Base-by-base conservation (phyloP, 1,140 invertebrate genomes). In the Microvelia longipes region DNA sequence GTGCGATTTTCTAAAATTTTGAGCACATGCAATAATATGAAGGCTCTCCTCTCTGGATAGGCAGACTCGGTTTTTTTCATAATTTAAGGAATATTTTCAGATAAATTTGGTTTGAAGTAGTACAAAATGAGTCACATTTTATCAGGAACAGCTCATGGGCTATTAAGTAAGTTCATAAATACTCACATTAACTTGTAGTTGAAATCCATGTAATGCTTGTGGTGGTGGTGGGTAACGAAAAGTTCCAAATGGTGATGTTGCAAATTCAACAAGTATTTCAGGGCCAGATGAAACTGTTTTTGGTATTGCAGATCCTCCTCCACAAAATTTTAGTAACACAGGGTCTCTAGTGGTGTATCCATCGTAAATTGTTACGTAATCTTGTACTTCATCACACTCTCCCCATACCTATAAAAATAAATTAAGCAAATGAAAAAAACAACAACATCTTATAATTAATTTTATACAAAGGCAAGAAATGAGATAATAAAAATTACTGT, bases 301-400 rank as follows among this genome's bases (percentile, higher is more conserved):
- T 0, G 92, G 91, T 29, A 94, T 87, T 0, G 89, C 83, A 74
- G 90, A 87, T 50, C 91, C 92, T 35, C 88, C 88, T 1, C 92
- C 92, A 76, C 93, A 96, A 78, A 95, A 93, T 80, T 91, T 92
- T 71, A 94, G 80, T 72, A 95, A 88, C 70, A 93, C 86, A 2
- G 92, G 90, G 79, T 93, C 91, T 73, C 90, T 83, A 2, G 91
- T 93, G 68, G 90, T 93, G 75, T 92, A 92, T 50, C 93, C 91
- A 77, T 94, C 92, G 80, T 94, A 94, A 30, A 95, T 87, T 2
- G 90, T 92, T 68, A 94, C 89, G 79, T 91, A 92, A 79, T 94
- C 91, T 79, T 87, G 86, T 72, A 93, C 90, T 77, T 91, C 86
- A 76, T 93, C 90, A 79, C 92, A 93, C 71, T 91, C 87, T 74